These are phyloP conservation scores for Sinocyclocheilus rhinocerous DNA, from an alignment of 2,113 vertebrate species.

Conservation along the genomic window DNA sequence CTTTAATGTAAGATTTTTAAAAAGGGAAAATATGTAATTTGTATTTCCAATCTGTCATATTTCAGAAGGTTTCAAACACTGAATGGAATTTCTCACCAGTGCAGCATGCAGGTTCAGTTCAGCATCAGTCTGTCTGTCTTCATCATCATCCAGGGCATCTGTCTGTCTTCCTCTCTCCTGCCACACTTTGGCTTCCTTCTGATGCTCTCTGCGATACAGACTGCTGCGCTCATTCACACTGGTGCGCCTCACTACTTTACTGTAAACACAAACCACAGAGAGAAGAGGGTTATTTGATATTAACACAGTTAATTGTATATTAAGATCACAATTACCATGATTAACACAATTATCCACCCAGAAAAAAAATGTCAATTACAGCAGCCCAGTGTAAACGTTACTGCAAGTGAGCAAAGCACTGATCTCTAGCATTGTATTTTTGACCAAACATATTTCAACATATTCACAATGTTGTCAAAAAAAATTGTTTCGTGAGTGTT, in stretches of 20 bases:
- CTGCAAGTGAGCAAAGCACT: too few species aligned
- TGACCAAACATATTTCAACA: too few species aligned
- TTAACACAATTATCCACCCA: too few species aligned
- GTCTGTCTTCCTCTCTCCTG: constrained; percentile 75
- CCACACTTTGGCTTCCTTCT: constrained; percentile 90
- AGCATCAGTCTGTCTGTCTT: constrained; percentile 79
- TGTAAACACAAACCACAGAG: constrained; percentile 55
- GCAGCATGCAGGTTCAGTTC: constrained; percentile 70
- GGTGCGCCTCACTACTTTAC: constrained; percentile 86
- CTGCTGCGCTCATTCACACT: constrained; percentile 87
- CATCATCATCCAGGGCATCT: constrained; percentile 78
- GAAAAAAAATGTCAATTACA: too few species aligned
- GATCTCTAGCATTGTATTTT: too few species aligned
- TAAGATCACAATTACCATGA: not conserved
- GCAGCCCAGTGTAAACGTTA: too few species aligned
- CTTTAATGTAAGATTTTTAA: too few species aligned
- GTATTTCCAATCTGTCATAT: not conserved
- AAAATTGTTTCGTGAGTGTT: too few species aligned
- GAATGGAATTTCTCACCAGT: constrained; percentile 62
- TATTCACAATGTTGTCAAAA: too few species aligned
- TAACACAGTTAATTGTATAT: not conserved
- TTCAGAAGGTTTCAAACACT: not conserved
- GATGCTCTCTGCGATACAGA: constrained; percentile 84
- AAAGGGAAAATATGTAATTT: too few species aligned
- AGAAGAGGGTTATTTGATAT: not conserved